These are phyloP conservation scores for Xiphydria camelus DNA, from an alignment of 2,888 invertebrate species.

Conservation along the genomic window DNA sequence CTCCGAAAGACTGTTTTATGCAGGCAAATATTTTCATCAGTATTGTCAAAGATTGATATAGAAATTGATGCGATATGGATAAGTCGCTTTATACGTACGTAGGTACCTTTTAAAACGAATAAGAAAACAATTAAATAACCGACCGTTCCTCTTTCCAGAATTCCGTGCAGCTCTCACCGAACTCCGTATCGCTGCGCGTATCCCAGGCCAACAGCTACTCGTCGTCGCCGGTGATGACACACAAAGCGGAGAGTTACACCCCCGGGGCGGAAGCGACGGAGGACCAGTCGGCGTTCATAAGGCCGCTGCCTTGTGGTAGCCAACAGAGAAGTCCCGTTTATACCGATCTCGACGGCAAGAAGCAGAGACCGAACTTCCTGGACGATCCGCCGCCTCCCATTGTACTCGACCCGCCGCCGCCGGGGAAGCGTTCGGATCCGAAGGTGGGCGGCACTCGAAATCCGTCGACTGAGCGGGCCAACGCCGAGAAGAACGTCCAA, in stretches of 20 bases:
- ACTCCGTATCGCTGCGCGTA: slow-evolving; percentile 43
- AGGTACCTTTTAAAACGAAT: no score
- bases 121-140: no score
- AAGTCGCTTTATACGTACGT: no score
- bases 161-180: slow-evolving; percentile 43
- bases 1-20: no score
- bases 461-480: slow-evolving; percentile 1
- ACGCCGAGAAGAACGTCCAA: slow-evolving; percentile 7
- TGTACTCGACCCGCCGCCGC: slow-evolving; percentile 45
- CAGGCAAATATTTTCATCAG: no score
- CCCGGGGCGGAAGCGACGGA: slow-evolving; percentile 29
- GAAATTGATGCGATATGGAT: no score
- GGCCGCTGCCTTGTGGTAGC: slow-evolving; percentile 48
- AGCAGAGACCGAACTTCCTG: slow-evolving; percentile 18
- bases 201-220: slow-evolving; percentile 50
- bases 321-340: slow-evolving; percentile 26
- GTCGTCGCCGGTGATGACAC: slow-evolving; percentile 50
- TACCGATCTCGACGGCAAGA: slow-evolving; percentile 18
- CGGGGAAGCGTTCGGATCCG: slow-evolving; percentile 32
- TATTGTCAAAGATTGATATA: no score
- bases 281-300: slow-evolving; percentile 43
- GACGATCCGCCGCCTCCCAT: slow-evolving; percentile 46
- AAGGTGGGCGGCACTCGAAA: slow-evolving; percentile 8
- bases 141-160: slow-evolving; percentile 40
- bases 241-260: slow-evolving; percentile 51